Base-by-base conservation (phyloP, 2,888 invertebrate genomes). In the Conus canariensis region DNA sequence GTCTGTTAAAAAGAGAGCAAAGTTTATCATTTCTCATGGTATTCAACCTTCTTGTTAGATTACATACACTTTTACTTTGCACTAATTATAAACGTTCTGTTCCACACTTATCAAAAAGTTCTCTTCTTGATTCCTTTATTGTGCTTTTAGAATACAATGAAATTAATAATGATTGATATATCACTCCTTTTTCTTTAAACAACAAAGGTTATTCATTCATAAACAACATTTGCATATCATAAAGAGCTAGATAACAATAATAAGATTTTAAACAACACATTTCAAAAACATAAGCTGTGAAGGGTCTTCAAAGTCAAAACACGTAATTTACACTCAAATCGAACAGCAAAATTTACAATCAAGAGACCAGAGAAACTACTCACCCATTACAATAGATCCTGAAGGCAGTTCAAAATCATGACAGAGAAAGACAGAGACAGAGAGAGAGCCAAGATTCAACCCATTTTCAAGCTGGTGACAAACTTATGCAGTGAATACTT, bases 211-310 rank as follows among this genome's bases (percentile, higher is more conserved):
- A 58, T 83, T 4, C 16, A 83, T 83, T 58, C 19, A 83, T 8
- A 83, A 83, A 83, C 80, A 80, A 80, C 82, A 83, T 83, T 83
- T 83, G 82, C 82, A 83, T 83, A 83, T 83, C 58, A 83, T 83
- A 7, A 16, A 83, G 80, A 45, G 45, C 82, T 83, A 83, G 16
- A 58, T 83, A 83, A 83, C 56, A 83, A 83, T 7, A 77, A 25
- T 30, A 77, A 30, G 19, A 83, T 12, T 58, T 22, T 45, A 45
- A 45, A 58, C 10, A 58, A 83, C 82, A 56, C 16, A 22, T 83
- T 83, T 60, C 0, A n/a, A 58, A 25, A 56, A 85, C 59, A 25
- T 16, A 25, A 56, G 12, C 56, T 60, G 60, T 85, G 60, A 56
- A 3, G 45, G 45, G 14, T 60, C 25, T 0, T 85, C 60, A 60